Evolutionary conservation across 2,888 invertebrate genomes (phyloP).

Genomic region (Cacoxenus indagator): DNA sequence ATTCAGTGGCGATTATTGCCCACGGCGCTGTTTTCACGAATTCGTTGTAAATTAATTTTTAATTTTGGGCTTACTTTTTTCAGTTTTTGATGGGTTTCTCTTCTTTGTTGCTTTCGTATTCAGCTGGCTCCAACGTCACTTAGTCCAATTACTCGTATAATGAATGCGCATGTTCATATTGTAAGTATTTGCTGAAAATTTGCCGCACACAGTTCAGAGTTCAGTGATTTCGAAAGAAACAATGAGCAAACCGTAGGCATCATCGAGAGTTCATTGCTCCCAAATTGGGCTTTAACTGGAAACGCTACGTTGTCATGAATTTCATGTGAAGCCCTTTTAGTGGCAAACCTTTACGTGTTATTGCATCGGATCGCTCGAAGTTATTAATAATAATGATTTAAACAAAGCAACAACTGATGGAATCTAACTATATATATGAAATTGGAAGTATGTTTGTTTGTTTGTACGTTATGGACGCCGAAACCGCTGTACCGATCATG

Average conservation of each 20-base stretch:
- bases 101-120: neutral
- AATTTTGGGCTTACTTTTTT: neutral
- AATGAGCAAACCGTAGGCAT: neutral
- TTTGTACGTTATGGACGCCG: too few species aligned
- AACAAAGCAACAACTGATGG: too few species aligned
- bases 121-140: neutral
- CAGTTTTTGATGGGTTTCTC: neutral
- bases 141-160: neutral
- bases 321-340: too few species aligned
- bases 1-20: constrained; percentile 39
- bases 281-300: too few species aligned
- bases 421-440: too few species aligned
- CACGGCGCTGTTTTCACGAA: constrained; percentile 4
- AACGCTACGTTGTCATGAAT: too few species aligned
- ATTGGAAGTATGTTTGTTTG: too few species aligned
- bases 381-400: too few species aligned
- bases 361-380: too few species aligned
- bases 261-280: neutral
- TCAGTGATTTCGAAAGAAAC: neutral
- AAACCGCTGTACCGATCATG: too few species aligned
- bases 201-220: neutral
- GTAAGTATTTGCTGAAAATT: neutral
- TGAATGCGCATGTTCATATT: neutral
- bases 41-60: constrained; percentile 22
- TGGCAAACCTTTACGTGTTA: too few species aligned